Percentiles rank a stretch among this genome's conserved stretches.
These are phyloP conservation scores for Poecilia gillii DNA, from an alignment of 2,797 vertebrate species.

Conservation along the genomic window DNA sequence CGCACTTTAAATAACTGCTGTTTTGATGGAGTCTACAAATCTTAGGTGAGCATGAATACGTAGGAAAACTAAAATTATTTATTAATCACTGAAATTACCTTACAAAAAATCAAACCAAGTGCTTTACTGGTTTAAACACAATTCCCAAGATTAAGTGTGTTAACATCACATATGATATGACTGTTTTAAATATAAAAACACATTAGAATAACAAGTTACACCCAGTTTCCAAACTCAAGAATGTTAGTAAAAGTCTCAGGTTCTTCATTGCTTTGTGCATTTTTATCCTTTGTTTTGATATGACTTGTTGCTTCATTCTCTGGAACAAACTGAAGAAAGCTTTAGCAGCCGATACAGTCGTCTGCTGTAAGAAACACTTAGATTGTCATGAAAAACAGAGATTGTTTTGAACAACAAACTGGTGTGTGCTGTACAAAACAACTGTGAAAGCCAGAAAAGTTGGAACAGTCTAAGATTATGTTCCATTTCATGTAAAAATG, in stretches of 20 bases:
- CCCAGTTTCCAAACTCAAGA: background rate
- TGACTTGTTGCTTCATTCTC: background rate
- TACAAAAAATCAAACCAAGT: background rate
- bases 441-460: background rate
- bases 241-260: background rate
- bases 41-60: background rate
- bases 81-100: background rate
- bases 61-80: background rate
- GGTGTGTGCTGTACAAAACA: background rate
- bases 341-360: background rate
- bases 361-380: background rate
- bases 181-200: background rate
- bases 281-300: background rate
- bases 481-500: background rate
- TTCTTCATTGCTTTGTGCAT: background rate
- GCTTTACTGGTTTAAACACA: background rate
- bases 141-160: background rate
- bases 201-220: background rate
- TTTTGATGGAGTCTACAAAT: conserved; percentile 9
- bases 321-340: background rate
- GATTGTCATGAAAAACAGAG: background rate
- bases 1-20: conserved; percentile 29
- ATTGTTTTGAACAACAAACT: background rate
- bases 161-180: background rate
- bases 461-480: background rate